A percentile compares a stretch with the other conserved stretches of the same genome.
Conservation (phyloP, 2,888 invertebrate species). For the Sesia apiformis region DNA sequence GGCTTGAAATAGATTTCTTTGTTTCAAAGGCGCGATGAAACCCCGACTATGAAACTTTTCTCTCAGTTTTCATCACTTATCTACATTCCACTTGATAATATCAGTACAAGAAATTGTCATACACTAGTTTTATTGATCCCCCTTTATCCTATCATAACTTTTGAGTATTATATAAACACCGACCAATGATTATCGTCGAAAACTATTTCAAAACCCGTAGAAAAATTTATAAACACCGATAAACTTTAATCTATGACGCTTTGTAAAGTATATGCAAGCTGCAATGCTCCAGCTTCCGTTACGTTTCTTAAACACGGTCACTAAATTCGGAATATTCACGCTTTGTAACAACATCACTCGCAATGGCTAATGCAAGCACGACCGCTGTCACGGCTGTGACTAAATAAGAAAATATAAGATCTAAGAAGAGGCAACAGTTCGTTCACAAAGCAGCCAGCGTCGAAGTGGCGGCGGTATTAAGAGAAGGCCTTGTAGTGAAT, state of each 20-base stretch:
- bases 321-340: slow-evolving; percentile 24
- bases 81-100: too few relatives aligned
- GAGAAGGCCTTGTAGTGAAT: slow-evolving; percentile 93
- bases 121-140: slow-evolving; percentile 52
- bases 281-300: slow-evolving; percentile 25
- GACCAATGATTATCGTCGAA: slow-evolving; percentile 8
- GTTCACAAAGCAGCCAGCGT: slow-evolving; percentile 33
- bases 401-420: slow-evolving; percentile 29
- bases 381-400: slow-evolving; percentile 35
- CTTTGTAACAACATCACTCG: slow-evolving; percentile 32
- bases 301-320: slow-evolving; percentile 33
- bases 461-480: slow-evolving; percentile 65
- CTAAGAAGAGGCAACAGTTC: slow-evolving; percentile 18
- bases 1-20: slow-evolving; percentile 64
- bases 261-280: slow-evolving; percentile 23
- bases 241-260: background rate
- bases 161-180: slow-evolving; percentile 12
- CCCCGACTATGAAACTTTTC: too few relatives aligned
- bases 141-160: slow-evolving; percentile 55
- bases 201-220: slow-evolving; percentile 63
- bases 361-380: slow-evolving; percentile 15
- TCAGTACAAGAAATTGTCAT: slow-evolving; percentile 20
- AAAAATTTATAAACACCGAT: slow-evolving; percentile 24
- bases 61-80: too few relatives aligned
- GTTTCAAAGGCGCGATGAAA: background rate